Conservation (phyloP, 2,113 vertebrate species). For the Erythrolamprus reginae region DNA sequence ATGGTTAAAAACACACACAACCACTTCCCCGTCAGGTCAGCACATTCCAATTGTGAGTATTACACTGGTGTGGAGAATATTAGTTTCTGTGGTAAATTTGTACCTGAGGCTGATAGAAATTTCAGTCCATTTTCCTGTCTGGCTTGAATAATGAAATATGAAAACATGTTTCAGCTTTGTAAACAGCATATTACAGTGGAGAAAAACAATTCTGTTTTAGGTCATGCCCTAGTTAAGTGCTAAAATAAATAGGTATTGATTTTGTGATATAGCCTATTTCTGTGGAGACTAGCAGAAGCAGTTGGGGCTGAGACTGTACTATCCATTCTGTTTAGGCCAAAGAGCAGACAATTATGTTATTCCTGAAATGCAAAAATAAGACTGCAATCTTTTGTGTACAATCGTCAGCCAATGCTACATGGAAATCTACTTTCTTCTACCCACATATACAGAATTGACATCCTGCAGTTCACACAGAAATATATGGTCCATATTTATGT, state of each 20-base stretch:
- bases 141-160: slow-evolving; percentile 32
- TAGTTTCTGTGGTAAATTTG: slow-evolving; percentile 5
- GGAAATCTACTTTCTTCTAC: neutral
- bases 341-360: slow-evolving; percentile 15
- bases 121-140: slow-evolving; percentile 23
- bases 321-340: slow-evolving; percentile 19
- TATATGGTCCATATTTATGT: neutral
- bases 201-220: slow-evolving; percentile 35
- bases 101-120: slow-evolving; percentile 10
- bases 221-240: slow-evolving; percentile 34
- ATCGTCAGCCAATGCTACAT: neutral
- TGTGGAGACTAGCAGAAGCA: slow-evolving; percentile 22
- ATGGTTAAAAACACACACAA: neutral
- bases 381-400: neutral
- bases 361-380: slow-evolving; percentile 4
- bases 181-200: slow-evolving; percentile 33
- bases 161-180: slow-evolving; percentile 31
- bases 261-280: slow-evolving; percentile 35
- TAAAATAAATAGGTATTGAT: slow-evolving; percentile 38
- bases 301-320: slow-evolving; percentile 3
- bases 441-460: neutral
- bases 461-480: neutral
- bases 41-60: neutral
- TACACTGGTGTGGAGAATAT: neutral
- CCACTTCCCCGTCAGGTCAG: neutral